A percentile compares a stretch with the other conserved stretches of the same genome.
phyloP scores from a whole-genome alignment of 2,888 invertebrate species.

The Thereva nobilitata region DNA sequence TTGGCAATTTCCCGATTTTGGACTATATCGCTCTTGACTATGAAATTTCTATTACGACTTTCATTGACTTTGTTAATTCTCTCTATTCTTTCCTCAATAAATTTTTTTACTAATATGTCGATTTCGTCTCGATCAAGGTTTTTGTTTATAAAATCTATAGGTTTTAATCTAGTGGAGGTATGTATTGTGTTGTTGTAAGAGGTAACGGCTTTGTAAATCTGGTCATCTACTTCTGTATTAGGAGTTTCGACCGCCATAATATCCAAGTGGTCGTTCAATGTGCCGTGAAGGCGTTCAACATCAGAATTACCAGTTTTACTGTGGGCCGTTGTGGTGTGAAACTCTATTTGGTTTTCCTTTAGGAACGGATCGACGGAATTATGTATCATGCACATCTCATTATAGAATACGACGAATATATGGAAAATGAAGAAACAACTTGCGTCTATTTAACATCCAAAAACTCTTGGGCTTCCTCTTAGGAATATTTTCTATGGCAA shows the following conservation, averaged over 20 bases:
- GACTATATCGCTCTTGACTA: background rate
- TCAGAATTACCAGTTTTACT: conserved; percentile 37
- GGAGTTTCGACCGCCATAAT: conserved; percentile 19
- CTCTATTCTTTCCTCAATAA: conserved; percentile 3
- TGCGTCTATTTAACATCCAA: too few species aligned
- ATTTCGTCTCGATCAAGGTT: conserved; percentile 10
- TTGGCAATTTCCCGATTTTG: conserved; percentile 3
- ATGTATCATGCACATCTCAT: too few species aligned
- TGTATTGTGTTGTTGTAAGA: conserved; percentile 18
- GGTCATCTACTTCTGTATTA: conserved; percentile 8
- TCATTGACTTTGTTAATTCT: conserved; percentile 17
- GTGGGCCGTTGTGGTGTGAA: conserved; percentile 30
- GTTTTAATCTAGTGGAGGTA: conserved; percentile 2
- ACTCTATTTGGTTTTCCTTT: conserved; percentile 24
- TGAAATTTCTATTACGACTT: conserved; percentile 1
- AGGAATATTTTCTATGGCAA: too few species aligned
- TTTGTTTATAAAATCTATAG: conserved; percentile 7
- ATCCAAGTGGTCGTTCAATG: conserved; percentile 37
- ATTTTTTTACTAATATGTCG: background rate
- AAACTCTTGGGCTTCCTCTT: too few species aligned
- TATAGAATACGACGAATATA: too few species aligned
- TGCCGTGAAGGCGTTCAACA: conserved; percentile 33
- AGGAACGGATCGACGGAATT: too few species aligned
- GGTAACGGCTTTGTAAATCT: conserved; percentile 19
- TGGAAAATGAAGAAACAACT: too few species aligned